Conservation (phyloP, 2,113 vertebrate genomes). For the Cyphomyrus plagiostoma region DNA sequence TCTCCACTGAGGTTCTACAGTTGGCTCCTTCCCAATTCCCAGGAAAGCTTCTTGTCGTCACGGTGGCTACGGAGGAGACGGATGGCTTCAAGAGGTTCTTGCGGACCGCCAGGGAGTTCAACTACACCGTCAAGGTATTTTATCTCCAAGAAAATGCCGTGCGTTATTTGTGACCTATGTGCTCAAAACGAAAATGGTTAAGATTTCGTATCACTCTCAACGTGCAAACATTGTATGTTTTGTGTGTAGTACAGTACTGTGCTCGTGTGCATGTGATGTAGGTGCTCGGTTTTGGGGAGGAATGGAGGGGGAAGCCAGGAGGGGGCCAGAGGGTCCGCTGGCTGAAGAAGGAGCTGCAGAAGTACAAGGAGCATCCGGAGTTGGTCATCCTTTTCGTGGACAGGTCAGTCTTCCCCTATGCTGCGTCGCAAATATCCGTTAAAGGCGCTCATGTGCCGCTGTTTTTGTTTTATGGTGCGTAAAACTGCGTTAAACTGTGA, state of each 20-base stretch:
- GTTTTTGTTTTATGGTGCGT: background rate
- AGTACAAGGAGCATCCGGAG: constrained; percentile 53
- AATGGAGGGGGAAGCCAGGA: constrained; percentile 75
- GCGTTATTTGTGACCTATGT: background rate
- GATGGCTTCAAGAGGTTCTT: constrained; percentile 76
- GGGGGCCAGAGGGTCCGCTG: constrained; percentile 85
- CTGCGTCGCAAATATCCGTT: background rate
- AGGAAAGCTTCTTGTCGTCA: constrained; percentile 77
- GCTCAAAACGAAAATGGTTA: background rate
- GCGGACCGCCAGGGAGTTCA: constrained; percentile 65
- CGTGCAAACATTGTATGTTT: background rate
- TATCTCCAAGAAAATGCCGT: background rate
- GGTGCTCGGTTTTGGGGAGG: constrained; percentile 52
- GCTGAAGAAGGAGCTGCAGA: constrained; percentile 75
- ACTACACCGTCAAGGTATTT: constrained; percentile 74
- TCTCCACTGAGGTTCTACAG: background rate
- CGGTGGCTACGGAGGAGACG: constrained; percentile 70
- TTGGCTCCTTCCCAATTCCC: constrained; percentile 10
- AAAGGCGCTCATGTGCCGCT: background rate
- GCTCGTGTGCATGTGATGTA: background rate
- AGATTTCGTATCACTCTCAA: background rate
- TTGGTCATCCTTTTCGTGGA: constrained; percentile 77
- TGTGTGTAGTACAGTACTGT: background rate
- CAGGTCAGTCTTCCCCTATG: constrained; percentile 57
- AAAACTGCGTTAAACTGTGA: background rate